These are phyloP conservation scores for Orgyia antiqua DNA, from an alignment of 2,888 invertebrate species.

Conservation along the genomic window DNA sequence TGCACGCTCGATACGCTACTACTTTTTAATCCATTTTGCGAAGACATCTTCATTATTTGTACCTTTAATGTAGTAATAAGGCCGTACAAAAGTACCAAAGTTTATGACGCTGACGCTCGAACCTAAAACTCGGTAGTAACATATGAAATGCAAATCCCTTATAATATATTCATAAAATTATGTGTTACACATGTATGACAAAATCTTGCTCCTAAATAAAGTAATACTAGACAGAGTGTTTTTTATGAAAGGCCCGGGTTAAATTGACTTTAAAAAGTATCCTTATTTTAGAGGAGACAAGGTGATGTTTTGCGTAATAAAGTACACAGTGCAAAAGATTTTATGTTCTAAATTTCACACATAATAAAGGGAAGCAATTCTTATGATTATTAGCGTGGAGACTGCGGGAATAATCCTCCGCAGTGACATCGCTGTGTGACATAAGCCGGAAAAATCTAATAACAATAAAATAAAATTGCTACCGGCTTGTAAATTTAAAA, in stretches of 20 bases:
- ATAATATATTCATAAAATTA: constrained; percentile 68
- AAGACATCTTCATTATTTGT: constrained; percentile 73
- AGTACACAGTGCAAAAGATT: constrained; percentile 39
- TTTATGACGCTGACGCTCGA: constrained; percentile 36
- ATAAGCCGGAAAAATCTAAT: constrained; percentile 78
- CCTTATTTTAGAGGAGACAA: constrained; percentile 36
- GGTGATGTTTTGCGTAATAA: constrained; percentile 30
- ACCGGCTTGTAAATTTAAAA: constrained; percentile 75
- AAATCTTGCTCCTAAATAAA: constrained; percentile 55
- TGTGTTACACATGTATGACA: constrained; percentile 56
- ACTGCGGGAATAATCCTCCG: constrained; percentile 73
- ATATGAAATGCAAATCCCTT: constrained; percentile 52
- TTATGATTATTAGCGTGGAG: constrained; percentile 76
- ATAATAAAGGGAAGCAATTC: constrained; percentile 76
- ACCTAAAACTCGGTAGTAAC: constrained; percentile 25
- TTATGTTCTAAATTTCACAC: constrained; percentile 74
- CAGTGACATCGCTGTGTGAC: constrained; percentile 70
- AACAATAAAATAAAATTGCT: constrained; percentile 78
- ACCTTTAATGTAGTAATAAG: constrained; percentile 33
- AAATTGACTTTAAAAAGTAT: constrained; percentile 31
- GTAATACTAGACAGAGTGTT: constrained; percentile 46
- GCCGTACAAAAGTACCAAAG: constrained; percentile 21
- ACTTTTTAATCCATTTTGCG: constrained; percentile 68
- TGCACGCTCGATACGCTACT: constrained; percentile 66
- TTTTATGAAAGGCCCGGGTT: constrained; percentile 46